Conservation (phyloP, 2,888 invertebrate genomes). For the Rhagonycha lutea region DNA sequence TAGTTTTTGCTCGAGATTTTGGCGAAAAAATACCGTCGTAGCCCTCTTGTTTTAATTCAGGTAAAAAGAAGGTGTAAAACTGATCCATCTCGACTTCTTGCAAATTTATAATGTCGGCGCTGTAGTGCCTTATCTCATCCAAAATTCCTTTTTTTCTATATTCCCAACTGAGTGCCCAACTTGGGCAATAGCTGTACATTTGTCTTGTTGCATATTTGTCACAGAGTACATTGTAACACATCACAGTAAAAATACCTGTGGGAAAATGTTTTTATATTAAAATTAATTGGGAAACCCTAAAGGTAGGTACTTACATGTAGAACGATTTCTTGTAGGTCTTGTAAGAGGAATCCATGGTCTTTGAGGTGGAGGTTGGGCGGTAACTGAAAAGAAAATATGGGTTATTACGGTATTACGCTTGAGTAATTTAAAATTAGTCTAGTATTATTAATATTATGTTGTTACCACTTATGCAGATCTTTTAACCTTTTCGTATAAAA, state of each 20-base stretch:
- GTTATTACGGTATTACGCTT: neutral
- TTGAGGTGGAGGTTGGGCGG: slow-evolving; percentile 86
- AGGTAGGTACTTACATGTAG: slow-evolving; percentile 80
- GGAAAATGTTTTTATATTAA: slow-evolving; percentile 29
- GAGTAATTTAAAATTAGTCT: neutral
- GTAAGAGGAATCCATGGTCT: slow-evolving; percentile 94
- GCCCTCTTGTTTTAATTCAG: slow-evolving; percentile 89
- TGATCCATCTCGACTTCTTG: slow-evolving; percentile 99
- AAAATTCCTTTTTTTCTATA: slow-evolving; percentile 97
- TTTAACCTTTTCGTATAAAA: too few relatives aligned
- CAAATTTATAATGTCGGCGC: slow-evolving; percentile 94
- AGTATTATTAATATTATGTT: too few relatives aligned
- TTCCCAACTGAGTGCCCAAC: slow-evolving; percentile 99
- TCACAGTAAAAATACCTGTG: slow-evolving; percentile 94
- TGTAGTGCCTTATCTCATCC: slow-evolving; percentile 94
- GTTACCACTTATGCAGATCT: too few relatives aligned
- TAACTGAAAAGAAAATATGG: slow-evolving; percentile 71
- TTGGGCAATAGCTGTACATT: slow-evolving; percentile 99
- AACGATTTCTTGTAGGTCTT: slow-evolving; percentile 84
- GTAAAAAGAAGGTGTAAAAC: slow-evolving; percentile 94
- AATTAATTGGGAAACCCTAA: neutral
- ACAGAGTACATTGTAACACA: slow-evolving; percentile 99
- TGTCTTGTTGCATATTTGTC: slow-evolving; percentile 98
- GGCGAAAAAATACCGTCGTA: slow-evolving; percentile 97
- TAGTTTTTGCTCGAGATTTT: slow-evolving; percentile 97